These are phyloP conservation scores for Ganaspis sp. DNA, from an alignment of 1,140 invertebrate genomes.

Conservation along the genomic window DNA sequence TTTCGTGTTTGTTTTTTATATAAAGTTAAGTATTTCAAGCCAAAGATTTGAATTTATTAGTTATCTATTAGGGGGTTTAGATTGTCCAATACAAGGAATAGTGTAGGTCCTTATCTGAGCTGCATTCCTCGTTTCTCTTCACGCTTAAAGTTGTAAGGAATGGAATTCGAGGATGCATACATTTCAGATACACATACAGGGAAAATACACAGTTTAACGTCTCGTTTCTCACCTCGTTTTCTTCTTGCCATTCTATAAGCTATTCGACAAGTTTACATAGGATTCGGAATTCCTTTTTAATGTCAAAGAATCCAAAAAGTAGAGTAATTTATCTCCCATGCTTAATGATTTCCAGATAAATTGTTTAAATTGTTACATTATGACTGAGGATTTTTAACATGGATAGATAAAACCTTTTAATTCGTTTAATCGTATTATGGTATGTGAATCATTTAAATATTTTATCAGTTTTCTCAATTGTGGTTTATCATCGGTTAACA, in stretches of 20 bases:
- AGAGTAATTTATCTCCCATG: not conserved
- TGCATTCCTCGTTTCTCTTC: constrained; percentile 19
- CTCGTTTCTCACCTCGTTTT: constrained; percentile 23
- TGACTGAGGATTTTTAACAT: too few relatives aligned
- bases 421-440: too few relatives aligned
- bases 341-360: not conserved
- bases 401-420: too few relatives aligned
- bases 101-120: constrained; percentile 12
- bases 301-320: constrained; percentile 1
- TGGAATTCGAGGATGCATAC: constrained; percentile 12
- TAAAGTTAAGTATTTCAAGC: too few relatives aligned
- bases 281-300: not conserved
- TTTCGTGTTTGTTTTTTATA: too few relatives aligned
- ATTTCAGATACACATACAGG: constrained; percentile 1
- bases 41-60: too few relatives aligned
- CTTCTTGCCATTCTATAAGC: not conserved
- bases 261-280: constrained; percentile 9
- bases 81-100: not conserved
- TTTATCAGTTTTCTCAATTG: too few relatives aligned
- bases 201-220: constrained; percentile 16
- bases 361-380: not conserved
- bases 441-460: too few relatives aligned
- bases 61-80: not conserved
- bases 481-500: too few relatives aligned
- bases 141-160: constrained; percentile 1